phyloP scores from a whole-genome alignment of 2,888 invertebrate genomes.

The Cybosia mesomella region DNA sequence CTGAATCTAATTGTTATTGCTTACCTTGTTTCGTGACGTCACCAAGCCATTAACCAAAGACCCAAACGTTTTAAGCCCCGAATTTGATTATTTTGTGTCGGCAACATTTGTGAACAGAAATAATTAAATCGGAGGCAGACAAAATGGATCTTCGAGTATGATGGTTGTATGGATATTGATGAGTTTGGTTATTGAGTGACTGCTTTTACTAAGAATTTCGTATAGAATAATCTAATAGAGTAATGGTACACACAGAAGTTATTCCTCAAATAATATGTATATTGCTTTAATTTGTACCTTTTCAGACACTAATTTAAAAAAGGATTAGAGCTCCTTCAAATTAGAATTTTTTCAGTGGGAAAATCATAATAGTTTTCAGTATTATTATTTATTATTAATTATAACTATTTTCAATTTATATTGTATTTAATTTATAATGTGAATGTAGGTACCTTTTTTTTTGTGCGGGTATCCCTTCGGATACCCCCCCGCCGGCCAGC shows the following conservation, averaged over 20 bases:
- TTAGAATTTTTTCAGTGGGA: neutral
- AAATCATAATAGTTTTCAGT: no score
- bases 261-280: neutral
- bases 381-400: no score
- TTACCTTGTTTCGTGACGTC: constrained; percentile 42
- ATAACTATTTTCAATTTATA: no score
- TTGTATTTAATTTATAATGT: no score
- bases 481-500: no score
- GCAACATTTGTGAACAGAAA: constrained; percentile 44
- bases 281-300: neutral
- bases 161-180: constrained; percentile 7
- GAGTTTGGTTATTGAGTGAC: constrained; percentile 7
- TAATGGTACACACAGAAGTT: neutral
- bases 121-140: constrained; percentile 38
- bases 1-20: constrained; percentile 51
- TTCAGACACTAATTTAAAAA: constrained; percentile 4
- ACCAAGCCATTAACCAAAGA: constrained; percentile 29
- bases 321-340: neutral
- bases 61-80: constrained; percentile 36
- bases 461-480: no score
- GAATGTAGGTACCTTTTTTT: no score
- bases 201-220: neutral
- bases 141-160: constrained; percentile 10
- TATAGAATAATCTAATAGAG: neutral
- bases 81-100: constrained; percentile 40